Conservation (phyloP, 53 echinoderm and acorn worm species). For the Mesocentrotus franciscanus region DNA sequence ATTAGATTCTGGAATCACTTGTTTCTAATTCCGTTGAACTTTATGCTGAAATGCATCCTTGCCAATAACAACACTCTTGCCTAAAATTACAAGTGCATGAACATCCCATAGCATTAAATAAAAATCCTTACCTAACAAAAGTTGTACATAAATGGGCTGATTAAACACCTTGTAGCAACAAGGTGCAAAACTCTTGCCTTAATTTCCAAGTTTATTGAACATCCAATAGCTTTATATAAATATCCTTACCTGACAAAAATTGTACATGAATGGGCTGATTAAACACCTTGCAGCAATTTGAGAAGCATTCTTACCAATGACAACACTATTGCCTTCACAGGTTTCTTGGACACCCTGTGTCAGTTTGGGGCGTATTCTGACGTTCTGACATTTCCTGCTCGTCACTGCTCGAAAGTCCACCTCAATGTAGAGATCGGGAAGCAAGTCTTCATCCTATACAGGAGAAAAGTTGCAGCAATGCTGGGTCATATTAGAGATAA, state of each 20-base stretch:
- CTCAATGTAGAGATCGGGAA: conserved; percentile 84
- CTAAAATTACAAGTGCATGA: no score
- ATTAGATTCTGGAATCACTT: background rate
- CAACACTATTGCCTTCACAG: conserved; percentile 72
- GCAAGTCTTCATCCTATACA: conserved; percentile 85
- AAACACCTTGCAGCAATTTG: no score
- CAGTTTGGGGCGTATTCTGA: conserved; percentile 75
- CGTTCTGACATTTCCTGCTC: conserved; percentile 92
- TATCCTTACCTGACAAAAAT: no score
- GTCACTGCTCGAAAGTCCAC: conserved; percentile 96
- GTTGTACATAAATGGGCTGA: background rate
- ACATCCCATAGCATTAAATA: no score
- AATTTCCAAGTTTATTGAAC: no score
- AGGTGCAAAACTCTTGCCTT: no score
- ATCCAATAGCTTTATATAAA: no score
- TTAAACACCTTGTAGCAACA: conserved; percentile 1
- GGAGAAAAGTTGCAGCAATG: background rate
- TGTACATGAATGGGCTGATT: background rate
- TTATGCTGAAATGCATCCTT: background rate
- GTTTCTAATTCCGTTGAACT: background rate
- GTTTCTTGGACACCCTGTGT: conserved; percentile 76
- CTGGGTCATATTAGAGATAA: background rate
- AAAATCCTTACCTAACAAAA: no score
- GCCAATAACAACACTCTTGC: no score
- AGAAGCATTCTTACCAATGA: conserved; percentile 76